Percentiles rank a stretch among this genome's conserved stretches.
These are phyloP conservation scores for Pipistrellus pygmaeus DNA, from an alignment of 2,797 vertebrate genomes.

Conservation along the genomic window DNA sequence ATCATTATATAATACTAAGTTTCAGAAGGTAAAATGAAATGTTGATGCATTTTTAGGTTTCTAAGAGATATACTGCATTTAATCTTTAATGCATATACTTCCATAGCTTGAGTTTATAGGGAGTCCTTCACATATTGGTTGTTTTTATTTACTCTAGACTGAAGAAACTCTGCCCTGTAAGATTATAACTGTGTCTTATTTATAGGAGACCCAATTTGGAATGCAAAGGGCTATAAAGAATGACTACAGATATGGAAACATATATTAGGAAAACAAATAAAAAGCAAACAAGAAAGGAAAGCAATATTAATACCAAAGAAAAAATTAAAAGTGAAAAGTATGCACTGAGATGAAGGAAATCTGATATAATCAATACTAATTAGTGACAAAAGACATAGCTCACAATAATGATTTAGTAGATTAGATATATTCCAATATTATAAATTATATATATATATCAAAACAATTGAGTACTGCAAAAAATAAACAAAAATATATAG, in stretches of 20 bases:
- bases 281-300: background rate
- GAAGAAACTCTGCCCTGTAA: accelerated
- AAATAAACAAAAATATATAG: conserved; percentile 21
- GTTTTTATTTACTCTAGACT: conserved; percentile 63
- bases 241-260: background rate
- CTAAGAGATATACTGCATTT: background rate
- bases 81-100: conserved; percentile 16
- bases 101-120: background rate
- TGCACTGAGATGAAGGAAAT: background rate
- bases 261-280: background rate
- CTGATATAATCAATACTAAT: background rate
- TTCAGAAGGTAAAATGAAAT: conserved; percentile 3
- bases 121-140: background rate
- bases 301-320: background rate
- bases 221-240: background rate
- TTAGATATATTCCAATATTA: background rate
- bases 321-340: background rate
- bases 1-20: background rate
- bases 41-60: background rate
- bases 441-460: background rate
- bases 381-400: background rate
- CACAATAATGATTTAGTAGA: background rate
- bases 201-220: background rate
- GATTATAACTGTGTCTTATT: conserved; percentile 60
- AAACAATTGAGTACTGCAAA: conserved; percentile 22